Base-by-base conservation (phyloP, 2,113 vertebrate genomes). In the Antechinus stuartii region DNA sequence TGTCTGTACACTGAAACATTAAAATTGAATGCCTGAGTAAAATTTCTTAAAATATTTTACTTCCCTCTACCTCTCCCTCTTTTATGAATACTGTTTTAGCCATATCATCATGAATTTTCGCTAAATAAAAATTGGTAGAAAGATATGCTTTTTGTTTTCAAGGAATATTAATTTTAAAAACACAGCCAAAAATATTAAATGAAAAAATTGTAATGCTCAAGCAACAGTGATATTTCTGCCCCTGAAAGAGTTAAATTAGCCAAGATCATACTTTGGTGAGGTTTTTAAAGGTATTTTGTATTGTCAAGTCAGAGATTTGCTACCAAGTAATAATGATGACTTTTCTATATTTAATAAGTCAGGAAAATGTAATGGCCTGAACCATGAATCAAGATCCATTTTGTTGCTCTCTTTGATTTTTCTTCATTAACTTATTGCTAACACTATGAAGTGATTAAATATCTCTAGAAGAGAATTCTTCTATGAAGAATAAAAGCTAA, bases 1-100 rank as follows among this genome's bases (percentile, higher is more conserved):
- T 0, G 98, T 96, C 54, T 99, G 99, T 90, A 99, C 98, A 95
- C 99, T 99, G 97, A 42, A 97, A 92, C 0, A 90, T 96, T 0
- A 96, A n/a, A 27, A 90, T 1, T 91, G 47, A 94, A 91, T 56
- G 47, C 50, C 42, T 24, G 47, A 16, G 46, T 9, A 27, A n/a
- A 92, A 42, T 30, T 90, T 90, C 24, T 49, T n/a, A 0, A 24
- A 22, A 7, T 12, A 12, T 42, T 24, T 24, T 8, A 1, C 0
- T 35, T 46, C 57, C 50, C 24, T 3, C 11, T 9, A 27, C 54
- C 76, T 26, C 0, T 1, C 0, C n/a, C 25, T 3, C 7, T 30
- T 25, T 23, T 19, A 8, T 2, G 12, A 68, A 42, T 50, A 89
- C 35, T 54, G 89, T 27, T 54, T 10, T 4, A 8, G 26, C 3